Evolutionary conservation across 2,113 vertebrate species (phyloP).

Genomic region (Aspidoscelis tigris): DNA sequence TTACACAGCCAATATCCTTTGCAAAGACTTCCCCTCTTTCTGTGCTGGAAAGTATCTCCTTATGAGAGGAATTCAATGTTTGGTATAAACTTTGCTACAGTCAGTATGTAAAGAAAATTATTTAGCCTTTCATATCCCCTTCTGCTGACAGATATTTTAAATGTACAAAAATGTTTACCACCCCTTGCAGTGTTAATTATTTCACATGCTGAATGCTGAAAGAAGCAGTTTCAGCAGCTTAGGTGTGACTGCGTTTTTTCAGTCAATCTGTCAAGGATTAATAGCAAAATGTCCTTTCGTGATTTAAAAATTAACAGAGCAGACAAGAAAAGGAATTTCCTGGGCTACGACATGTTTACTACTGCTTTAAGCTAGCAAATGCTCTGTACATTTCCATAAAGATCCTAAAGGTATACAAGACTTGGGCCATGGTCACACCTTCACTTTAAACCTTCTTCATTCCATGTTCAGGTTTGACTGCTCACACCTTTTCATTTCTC

Average conservation of each 20-base stretch:
- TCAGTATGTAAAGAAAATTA: neutral
- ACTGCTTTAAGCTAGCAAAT: neutral
- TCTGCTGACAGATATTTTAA: neutral
- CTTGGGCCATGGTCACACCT: neutral
- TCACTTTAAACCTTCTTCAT: too few species aligned
- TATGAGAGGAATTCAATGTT: neutral
- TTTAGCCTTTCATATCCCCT: neutral
- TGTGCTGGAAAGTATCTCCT: neutral
- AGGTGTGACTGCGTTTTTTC: neutral
- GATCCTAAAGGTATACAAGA: neutral
- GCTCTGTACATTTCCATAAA: neutral
- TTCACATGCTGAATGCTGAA: neutral
- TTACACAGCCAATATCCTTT: neutral
- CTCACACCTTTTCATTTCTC: too few species aligned
- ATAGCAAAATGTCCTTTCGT: neutral
- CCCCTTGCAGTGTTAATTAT: neutral
- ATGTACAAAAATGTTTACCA: neutral
- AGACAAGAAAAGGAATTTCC: neutral
- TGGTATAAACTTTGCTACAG: neutral
- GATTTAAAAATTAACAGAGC: neutral
- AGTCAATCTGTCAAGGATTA: neutral
- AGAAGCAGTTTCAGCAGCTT: neutral
- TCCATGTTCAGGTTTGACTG: too few species aligned
- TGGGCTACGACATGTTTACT: neutral
- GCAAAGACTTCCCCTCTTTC: fast-evolving